Percentiles rank a stretch among this genome's conserved stretches.
These are phyloP conservation scores for Acanthaster planci DNA, from an alignment of 35 echinoderm and acorn worm genomes.

Conservation along the genomic window DNA sequence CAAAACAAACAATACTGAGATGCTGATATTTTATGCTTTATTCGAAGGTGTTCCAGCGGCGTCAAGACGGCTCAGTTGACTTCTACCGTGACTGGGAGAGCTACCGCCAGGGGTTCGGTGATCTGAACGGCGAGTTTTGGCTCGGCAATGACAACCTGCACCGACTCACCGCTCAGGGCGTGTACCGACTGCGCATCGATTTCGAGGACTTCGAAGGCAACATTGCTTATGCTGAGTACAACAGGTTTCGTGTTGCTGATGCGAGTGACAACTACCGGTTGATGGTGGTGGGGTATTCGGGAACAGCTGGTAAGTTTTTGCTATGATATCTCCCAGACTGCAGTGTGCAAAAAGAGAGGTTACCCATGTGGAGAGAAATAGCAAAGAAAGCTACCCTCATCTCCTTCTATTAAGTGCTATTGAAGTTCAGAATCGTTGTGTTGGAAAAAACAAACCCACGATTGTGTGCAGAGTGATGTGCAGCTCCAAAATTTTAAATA, in stretches of 20 bases:
- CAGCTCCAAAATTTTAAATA: no score
- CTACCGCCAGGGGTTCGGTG: conserved; percentile 73
- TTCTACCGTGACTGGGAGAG: conserved; percentile 66
- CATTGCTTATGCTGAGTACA: conserved; percentile 56
- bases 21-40: no score
- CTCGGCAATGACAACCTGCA: conserved; percentile 81
- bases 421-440: no score
- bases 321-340: no score
- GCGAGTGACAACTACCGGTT: conserved; percentile 54
- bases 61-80: conserved; percentile 76
- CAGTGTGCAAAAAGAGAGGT: no score
- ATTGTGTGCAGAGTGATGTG: no score
- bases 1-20: no score
- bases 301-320: conserved; percentile 62
- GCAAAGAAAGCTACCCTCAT: no score
- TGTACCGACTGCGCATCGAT: conserved; percentile 64
- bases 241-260: conserved; percentile 45
- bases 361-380: no score
- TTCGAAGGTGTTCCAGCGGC: conserved; percentile 77
- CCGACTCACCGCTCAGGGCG: conserved; percentile 62
- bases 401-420: no score
- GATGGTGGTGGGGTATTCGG: conserved; percentile 54
- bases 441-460: no score
- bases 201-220: conserved; percentile 61
- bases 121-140: conserved; percentile 58